Percentiles rank a stretch among this genome's conserved stretches.
Evolutionary conservation across 1,140 invertebrate species (phyloP).

Genomic region (Trachymyrmex septentrionalis): DNA sequence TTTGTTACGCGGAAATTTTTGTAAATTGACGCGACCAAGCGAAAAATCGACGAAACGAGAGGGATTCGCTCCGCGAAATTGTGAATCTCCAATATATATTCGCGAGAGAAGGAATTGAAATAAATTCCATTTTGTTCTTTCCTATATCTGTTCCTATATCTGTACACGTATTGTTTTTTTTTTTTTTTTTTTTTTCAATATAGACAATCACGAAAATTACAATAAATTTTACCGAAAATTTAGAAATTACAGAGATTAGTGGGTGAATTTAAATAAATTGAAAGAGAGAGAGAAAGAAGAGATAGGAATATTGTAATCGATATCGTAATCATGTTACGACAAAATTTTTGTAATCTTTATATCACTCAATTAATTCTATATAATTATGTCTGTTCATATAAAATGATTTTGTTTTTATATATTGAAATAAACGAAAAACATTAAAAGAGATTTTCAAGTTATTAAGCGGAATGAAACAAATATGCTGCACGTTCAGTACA

Average conservation of each 20-base stretch:
- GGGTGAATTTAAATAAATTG: not conserved
- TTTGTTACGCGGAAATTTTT: not conserved
- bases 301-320: not conserved
- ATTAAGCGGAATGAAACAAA: not conserved
- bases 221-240: not conserved
- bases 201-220: not conserved
- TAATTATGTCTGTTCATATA: not conserved
- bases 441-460: not conserved
- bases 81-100: not conserved
- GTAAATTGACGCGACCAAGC: not conserved
- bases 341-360: slow-evolving; percentile 14
- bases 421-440: not conserved
- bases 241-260: not conserved
- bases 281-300: not conserved
- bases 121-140: not conserved
- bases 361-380: not conserved
- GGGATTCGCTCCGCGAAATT: slow-evolving; percentile 6
- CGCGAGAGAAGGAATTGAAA: not conserved
- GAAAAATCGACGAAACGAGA: not conserved
- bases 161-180: not conserved
- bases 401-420: not conserved
- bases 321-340: not conserved
- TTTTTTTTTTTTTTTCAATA: no score
- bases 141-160: not conserved
- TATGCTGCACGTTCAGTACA: not conserved